Evolutionary conservation across 2,888 invertebrate species (phyloP), one percentile per base, ranked within the genome.

Genomic region (Ophion costatus): DNA sequence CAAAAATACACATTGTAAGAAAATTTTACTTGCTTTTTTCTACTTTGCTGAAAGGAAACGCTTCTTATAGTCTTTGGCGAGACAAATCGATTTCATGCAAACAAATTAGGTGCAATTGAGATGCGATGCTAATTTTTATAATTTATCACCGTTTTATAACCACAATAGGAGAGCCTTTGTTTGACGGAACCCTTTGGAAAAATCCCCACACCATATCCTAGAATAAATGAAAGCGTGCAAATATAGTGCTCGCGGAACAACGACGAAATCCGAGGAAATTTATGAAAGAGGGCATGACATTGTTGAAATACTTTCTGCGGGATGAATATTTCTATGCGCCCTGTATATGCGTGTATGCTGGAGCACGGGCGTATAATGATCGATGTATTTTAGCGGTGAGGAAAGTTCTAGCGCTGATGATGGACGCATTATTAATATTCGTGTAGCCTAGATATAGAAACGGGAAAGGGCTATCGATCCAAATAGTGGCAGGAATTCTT

Each of bases 401-500:
- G 73, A 57, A 56, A 80, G 69, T 61, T 61, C 20, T 33, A 66
- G 59, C 29, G 42, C 17, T 17, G 76, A 67, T 64, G 82, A 61
- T 69, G n/a, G 77, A 77, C 76, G 82, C 73, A 82, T 85, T 85
- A 82, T 82, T 82, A 85, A 82, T 85, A 85, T 82, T 80, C 85
- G 80, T 51, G 51, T 80, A 77, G 73, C 82, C 80, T 51, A 80
- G 82, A 80, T 82, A 85, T 66, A 51, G 33, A 70, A 38, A 85
- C 66, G 61, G 45, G 70, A 38, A 45, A 66, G 75, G 70, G 24
- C 71, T 80, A 85, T 82, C 85, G 82, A 85, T 85, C 82, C 59
- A 69, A 57, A 64, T 45, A 67, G 64, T 59, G 78, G 63, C 64
- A 73, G 73, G 73, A 71, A 74, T 85, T 85, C 77, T 73, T 56